Evolutionary conservation across 1,140 invertebrate genomes (phyloP).

Genomic region (Drosophila kepulauana): DNA sequence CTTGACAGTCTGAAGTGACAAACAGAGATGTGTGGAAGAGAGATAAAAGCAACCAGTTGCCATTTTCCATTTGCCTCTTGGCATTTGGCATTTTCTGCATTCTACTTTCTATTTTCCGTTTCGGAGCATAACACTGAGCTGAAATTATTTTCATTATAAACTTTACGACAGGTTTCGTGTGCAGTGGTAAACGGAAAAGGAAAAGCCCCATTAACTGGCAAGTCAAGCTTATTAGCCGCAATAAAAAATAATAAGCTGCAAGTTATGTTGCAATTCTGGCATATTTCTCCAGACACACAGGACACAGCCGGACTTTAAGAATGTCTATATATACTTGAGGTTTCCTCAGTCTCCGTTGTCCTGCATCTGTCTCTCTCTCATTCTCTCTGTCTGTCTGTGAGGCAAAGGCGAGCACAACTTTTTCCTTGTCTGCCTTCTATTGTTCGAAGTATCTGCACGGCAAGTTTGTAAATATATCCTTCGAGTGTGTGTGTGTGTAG

Average conservation of each 20-base stretch:
- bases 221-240: conserved; percentile 80
- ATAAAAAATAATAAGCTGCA: conserved; percentile 83
- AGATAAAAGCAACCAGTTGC: conserved; percentile 67
- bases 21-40: neutral
- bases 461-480: neutral
- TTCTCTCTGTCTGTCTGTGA: neutral
- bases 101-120: conserved; percentile 22
- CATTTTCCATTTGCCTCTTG: conserved; percentile 30
- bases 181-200: conserved; percentile 64
- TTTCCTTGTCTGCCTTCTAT: conserved; percentile 31
- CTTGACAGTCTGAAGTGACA: conserved; percentile 47
- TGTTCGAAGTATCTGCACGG: conserved; percentile 31
- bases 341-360: neutral
- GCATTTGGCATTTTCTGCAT: conserved; percentile 11
- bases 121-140: conserved; percentile 54
- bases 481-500: conserved; percentile 13
- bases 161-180: conserved; percentile 74
- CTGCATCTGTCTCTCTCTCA: neutral
- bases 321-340: neutral
- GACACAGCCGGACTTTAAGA: neutral
- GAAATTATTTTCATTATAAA: conserved; percentile 81
- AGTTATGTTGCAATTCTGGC: conserved; percentile 80
- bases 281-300: conserved; percentile 50
- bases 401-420: conserved; percentile 41
- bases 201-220: conserved; percentile 81